These are phyloP conservation scores for Netelia virgata DNA, from an alignment of 2,888 invertebrate species.

Conservation along the genomic window DNA sequence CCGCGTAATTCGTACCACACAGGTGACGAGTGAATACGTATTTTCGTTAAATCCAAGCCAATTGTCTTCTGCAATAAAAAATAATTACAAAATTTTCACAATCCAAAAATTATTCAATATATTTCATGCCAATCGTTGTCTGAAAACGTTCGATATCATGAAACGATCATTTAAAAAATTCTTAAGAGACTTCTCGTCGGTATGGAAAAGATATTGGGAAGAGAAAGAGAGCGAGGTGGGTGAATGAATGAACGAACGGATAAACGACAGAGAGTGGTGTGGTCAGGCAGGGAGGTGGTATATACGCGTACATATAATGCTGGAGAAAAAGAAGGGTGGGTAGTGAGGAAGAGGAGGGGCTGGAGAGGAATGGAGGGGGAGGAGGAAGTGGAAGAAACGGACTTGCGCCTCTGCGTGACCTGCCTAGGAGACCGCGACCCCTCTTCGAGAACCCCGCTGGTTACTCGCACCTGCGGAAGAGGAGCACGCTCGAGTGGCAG, in stretches of 20 bases:
- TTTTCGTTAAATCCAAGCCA: too few species aligned
- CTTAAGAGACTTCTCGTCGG: not conserved
- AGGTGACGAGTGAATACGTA: too few species aligned
- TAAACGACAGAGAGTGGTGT: slow-evolving; percentile 68
- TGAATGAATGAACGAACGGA: slow-evolving; percentile 78
- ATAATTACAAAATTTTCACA: too few species aligned
- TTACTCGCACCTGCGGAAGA: slow-evolving; percentile 34
- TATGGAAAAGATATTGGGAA: slow-evolving; percentile 6
- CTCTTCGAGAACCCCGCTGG: slow-evolving; percentile 58
- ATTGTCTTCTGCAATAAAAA: too few species aligned
- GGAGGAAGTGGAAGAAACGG: slow-evolving; percentile 72
- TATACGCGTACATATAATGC: not conserved
- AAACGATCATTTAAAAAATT: too few species aligned
- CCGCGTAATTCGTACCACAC: too few species aligned
- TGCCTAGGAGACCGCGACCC: slow-evolving; percentile 63
- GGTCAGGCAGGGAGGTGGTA: not conserved
- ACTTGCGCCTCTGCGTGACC: slow-evolving; percentile 75
- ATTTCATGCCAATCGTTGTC: too few species aligned
- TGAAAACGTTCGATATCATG: too few species aligned
- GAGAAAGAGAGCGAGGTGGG: slow-evolving; percentile 59
- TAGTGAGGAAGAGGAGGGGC: not conserved
- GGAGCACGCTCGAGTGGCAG: slow-evolving; percentile 55
- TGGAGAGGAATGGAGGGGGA: slow-evolving; percentile 46
- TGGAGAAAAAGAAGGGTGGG: not conserved
- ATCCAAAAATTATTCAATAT: too few species aligned